A percentile compares a stretch with the other conserved stretches of the same genome.
Conservation (phyloP, 2,113 vertebrate species). For the Sinosuthora webbiana region DNA sequence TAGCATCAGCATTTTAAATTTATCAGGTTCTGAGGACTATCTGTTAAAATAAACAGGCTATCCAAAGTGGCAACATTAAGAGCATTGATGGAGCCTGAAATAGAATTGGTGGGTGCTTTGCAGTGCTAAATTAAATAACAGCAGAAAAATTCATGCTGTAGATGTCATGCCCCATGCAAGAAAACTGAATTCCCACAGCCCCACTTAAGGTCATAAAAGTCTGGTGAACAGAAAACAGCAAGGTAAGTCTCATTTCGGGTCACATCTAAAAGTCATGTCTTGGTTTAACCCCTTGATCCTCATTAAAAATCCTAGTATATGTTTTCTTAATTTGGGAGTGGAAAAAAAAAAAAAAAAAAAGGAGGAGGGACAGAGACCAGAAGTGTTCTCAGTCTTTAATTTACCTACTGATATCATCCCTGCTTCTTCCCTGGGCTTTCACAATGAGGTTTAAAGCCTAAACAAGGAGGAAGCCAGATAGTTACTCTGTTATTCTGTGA, state of each 20-base stretch:
- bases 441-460: neutral
- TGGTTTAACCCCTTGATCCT: neutral
- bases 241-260: neutral
- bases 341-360: neutral
- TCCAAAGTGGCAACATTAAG: neutral
- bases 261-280: neutral
- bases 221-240: neutral
- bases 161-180: neutral
- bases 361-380: neutral
- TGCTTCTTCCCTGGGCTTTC: neutral
- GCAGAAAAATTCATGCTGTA: neutral
- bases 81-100: neutral
- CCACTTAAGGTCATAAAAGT: neutral
- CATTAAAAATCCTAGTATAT: neutral
- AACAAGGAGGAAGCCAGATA: neutral
- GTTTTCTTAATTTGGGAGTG: neutral
- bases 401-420: neutral
- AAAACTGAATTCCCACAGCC: neutral
- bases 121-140: slow-evolving; percentile 2
- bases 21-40: neutral
- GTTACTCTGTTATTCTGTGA: neutral
- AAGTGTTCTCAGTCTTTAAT: neutral
- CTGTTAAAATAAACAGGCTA: neutral
- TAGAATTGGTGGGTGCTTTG: neutral
- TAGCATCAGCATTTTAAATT: neutral